These are phyloP conservation scores for Chanos chanos DNA, from an alignment of 2,797 vertebrate species.

Conservation along the genomic window DNA sequence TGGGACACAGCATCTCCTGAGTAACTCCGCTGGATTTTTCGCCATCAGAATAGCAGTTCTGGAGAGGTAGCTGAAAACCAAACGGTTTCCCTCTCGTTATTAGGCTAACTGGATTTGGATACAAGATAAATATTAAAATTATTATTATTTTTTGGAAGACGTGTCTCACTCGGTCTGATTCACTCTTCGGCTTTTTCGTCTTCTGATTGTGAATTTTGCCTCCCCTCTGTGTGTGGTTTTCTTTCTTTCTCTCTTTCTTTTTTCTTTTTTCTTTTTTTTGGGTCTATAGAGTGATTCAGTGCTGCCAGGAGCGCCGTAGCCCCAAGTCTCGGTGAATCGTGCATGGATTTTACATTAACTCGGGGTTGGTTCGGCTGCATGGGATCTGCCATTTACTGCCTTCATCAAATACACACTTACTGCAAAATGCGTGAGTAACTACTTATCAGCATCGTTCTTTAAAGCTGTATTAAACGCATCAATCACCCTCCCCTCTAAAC, in stretches of 20 bases:
- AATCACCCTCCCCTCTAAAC: too few species aligned
- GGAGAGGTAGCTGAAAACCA: background rate
- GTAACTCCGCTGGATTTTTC: conserved; percentile 39
- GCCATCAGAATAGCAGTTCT: conserved; percentile 23
- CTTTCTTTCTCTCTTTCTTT: conserved; percentile 9
- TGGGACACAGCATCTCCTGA: conserved; percentile 18
- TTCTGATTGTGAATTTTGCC: too few species aligned
- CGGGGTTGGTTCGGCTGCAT: conserved; percentile 35
- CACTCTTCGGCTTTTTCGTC: too few species aligned
- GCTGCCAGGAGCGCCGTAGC: conserved; percentile 15
- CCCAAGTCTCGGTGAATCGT: conserved; percentile 29
- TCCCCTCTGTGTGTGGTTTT: conserved; percentile 12
- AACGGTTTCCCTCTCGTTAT: too few species aligned
- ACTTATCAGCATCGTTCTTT: background rate
- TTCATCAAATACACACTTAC: conserved; percentile 6
- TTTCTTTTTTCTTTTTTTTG: conserved; percentile 32
- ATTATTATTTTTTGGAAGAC: too few species aligned
- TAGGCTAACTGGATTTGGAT: too few species aligned
- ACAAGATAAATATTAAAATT: too few species aligned
- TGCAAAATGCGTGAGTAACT: conserved; percentile 35
- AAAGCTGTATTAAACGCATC: too few species aligned
- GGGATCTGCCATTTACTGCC: conserved; percentile 26
- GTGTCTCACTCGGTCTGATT: too few species aligned
- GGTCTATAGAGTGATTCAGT: conserved; percentile 24
- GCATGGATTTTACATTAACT: conserved; percentile 46